These are phyloP conservation scores for Danaus chrysippus DNA, from an alignment of 2,888 invertebrate species.

Conservation along the genomic window DNA sequence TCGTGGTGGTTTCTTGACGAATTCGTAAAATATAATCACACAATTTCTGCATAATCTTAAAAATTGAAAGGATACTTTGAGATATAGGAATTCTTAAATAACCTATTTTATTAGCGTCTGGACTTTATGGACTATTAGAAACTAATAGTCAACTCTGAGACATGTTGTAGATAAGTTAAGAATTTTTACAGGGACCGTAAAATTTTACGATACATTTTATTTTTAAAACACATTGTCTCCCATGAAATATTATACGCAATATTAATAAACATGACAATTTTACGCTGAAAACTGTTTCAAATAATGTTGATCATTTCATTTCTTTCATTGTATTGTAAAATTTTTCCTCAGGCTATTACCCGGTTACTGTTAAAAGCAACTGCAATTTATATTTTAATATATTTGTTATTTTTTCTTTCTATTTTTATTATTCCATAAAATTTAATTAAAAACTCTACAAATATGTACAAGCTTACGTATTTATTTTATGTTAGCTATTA, in stretches of 20 bases:
- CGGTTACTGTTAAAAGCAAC: neutral
- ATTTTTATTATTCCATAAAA: too few species aligned
- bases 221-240: constrained; percentile 27
- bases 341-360: neutral
- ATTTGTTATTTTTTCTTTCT: too few species aligned
- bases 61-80: constrained; percentile 7
- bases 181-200: constrained; percentile 50
- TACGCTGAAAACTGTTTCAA: neutral
- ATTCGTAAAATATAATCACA: neutral
- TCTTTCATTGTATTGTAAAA: neutral
- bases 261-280: constrained; percentile 15
- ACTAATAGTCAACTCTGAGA: constrained; percentile 22
- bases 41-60: neutral
- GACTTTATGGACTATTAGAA: constrained; percentile 18
- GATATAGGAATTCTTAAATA: constrained; percentile 5
- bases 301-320: neutral
- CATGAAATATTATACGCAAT: constrained; percentile 13
- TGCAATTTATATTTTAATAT: neutral
- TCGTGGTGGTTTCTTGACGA: too few species aligned
- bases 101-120: constrained; percentile 7
- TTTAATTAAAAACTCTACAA: too few species aligned
- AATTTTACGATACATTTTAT: constrained; percentile 45
- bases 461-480: too few species aligned
- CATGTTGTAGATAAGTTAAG: constrained; percentile 47
- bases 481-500: too few species aligned